Evolutionary conservation across 1,140 invertebrate genomes (phyloP), one percentile per base, ranked within the genome.

Genomic region (Paralvinella palmiformis): DNA sequence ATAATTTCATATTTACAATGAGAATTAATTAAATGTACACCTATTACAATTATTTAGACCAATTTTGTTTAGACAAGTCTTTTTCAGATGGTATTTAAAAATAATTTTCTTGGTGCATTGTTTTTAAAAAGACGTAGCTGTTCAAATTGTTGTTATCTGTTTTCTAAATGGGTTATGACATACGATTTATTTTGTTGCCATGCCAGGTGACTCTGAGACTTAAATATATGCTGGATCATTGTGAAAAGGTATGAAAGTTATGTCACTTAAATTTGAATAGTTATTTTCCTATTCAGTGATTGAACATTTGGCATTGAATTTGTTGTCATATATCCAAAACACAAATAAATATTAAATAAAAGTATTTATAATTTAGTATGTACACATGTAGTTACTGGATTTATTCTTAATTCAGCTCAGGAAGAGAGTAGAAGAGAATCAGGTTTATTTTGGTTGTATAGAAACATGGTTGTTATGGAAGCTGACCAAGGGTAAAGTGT

Each of bases 381-480:
- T n/a, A n/a, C n/a, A n/a, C n/a, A n/a, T n/a, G n/a, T n/a, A n/a
- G n/a, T n/a, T 41, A 10, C n/a, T 10, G 37, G 10, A 13, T 41
- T 41, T 41, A 41, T 62, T 33, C 27, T 32, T 59, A 29, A 63
- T 68, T 50, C 57, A 78, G 76, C 56, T 80, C 20, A 67, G 69
- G 59, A 37, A 45, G 22, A 44, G 86, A 29, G 76, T 86, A 17
- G 70, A 74, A 31, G 81, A 84, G 48, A 84, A 87, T 24, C 83
- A 87, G 66, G 87, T 88, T 1, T 82, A 89, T 69, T 91, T 95
- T 76, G 95, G 94, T n/a, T 91, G 92, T 31, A 82, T 98, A 17
- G 95, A 98, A 73, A 92, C 91, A 1, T 98, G 92, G 91, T 83
- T 98, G 35, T 74, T 98, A 32, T 89, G 94, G 78, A 90, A 88